These are phyloP conservation scores for Cabera pusaria DNA, from an alignment of 2,888 invertebrate species.

Conservation along the genomic window DNA sequence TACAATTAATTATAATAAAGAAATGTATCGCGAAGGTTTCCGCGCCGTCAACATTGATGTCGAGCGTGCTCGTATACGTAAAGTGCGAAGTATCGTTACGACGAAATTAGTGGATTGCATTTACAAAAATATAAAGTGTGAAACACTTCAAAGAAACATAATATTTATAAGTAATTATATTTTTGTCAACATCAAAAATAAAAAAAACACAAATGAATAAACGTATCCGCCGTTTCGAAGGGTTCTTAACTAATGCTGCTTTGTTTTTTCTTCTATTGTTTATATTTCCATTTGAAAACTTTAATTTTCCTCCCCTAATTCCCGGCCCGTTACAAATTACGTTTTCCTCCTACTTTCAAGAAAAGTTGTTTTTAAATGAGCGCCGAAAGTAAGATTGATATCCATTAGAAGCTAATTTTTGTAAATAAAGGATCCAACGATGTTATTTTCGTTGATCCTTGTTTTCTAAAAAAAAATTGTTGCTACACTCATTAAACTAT, in stretches of 20 bases:
- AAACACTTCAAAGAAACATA: no score
- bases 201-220: conserved; percentile 8
- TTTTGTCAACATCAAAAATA: no score
- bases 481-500: no score
- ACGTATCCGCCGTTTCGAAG: conserved; percentile 1
- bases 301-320: conserved; percentile 57
- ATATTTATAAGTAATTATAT: no score
- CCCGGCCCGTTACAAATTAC: conserved; percentile 62
- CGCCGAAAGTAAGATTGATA: conserved; percentile 60
- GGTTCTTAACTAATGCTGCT: conserved; percentile 20
- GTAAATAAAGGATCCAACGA: conserved; percentile 27
- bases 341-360: conserved; percentile 45
- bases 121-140: no score
- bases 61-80: no score
- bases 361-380: conserved; percentile 57
- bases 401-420: conserved; percentile 63
- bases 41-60: no score
- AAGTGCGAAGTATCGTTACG: no score
- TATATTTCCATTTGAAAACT: conserved; percentile 51
- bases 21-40: no score
- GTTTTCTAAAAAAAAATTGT: conserved; percentile 9
- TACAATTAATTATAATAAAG: no score
- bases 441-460: conserved; percentile 13
- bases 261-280: conserved; percentile 37
- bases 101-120: no score